Evolutionary conservation across 2,797 vertebrate species (phyloP).

Genomic region (Alectoris magna): DNA sequence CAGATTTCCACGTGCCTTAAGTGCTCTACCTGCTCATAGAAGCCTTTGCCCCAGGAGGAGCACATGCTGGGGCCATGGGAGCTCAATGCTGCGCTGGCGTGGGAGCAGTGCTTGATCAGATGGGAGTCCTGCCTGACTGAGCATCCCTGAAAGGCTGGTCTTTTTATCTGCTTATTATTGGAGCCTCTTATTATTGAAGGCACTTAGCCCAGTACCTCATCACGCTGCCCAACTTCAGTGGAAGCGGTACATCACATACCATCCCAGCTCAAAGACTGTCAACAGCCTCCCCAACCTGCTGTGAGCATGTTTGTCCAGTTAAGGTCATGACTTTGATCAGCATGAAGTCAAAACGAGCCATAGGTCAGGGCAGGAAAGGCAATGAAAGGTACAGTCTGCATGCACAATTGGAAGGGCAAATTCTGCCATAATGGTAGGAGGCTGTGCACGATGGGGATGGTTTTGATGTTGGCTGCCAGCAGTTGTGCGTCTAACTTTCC

Average conservation of each 20-base stretch:
- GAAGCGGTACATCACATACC: background rate
- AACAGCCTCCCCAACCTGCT: background rate
- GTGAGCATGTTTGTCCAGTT: background rate
- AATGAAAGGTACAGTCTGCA: background rate
- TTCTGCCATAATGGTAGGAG: background rate
- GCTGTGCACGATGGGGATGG: background rate
- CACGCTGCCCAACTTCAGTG: background rate
- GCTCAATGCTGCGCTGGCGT: rapidly evolving
- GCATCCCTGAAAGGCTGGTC: background rate
- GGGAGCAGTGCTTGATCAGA: background rate
- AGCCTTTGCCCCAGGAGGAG: background rate
- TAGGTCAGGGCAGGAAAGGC: background rate
- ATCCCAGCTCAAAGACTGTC: rapidly evolving
- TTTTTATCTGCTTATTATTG: background rate
- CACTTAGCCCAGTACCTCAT: background rate
- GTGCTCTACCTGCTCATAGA: background rate
- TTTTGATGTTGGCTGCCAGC: background rate
- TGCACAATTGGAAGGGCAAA: slow-evolving; percentile 9
- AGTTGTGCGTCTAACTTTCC: rapidly evolving
- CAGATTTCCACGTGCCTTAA: background rate
- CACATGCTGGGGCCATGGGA: rapidly evolving
- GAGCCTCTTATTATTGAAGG: background rate
- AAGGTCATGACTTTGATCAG: background rate
- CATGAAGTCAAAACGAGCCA: background rate
- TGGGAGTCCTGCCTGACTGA: background rate